Conservation (phyloP, 1,140 invertebrate genomes). For the Drepana arcuata region DNA sequence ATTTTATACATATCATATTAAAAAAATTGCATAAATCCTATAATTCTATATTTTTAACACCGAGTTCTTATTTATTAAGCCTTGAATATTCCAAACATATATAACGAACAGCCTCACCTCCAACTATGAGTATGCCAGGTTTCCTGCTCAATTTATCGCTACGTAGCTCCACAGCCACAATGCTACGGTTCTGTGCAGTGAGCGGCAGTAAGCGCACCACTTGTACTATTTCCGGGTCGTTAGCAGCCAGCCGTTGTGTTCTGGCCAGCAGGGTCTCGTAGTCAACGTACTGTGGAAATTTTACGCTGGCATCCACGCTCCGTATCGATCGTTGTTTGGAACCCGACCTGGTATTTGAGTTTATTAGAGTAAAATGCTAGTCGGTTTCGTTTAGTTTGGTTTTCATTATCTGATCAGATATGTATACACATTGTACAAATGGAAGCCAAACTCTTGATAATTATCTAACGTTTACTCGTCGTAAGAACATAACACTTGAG, state of each 20-base stretch:
- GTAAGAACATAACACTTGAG: too few relatives aligned
- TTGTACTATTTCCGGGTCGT: conserved; percentile 30
- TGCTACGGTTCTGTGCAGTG: conserved; percentile 34
- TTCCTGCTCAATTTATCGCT: conserved; percentile 45
- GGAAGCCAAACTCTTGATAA: too few relatives aligned
- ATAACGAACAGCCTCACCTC: too few relatives aligned
- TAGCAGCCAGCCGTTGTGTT: conserved; percentile 17
- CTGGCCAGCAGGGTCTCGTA: conserved; percentile 20
- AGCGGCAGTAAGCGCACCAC: conserved; percentile 25
- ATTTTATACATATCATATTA: too few relatives aligned
- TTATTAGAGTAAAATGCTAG: neutral
- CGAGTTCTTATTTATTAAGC: too few relatives aligned
- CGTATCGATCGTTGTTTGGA: conserved; percentile 40
- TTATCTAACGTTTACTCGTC: too few relatives aligned
- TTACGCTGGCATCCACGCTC: conserved; percentile 17
- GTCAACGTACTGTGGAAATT: conserved; percentile 28
- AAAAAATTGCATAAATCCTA: too few relatives aligned
- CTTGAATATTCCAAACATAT: too few relatives aligned
- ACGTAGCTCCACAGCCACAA: conserved; percentile 42
- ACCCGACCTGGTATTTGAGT: conserved; percentile 52
- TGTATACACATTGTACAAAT: too few relatives aligned
- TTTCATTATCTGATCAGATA: too few relatives aligned
- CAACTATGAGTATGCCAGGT: conserved; percentile 52
- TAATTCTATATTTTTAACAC: too few relatives aligned
- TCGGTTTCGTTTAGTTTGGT: too few relatives aligned